phyloP scores from a whole-genome alignment of 2,888 invertebrate genomes.

The Thera obeliscata region DNA sequence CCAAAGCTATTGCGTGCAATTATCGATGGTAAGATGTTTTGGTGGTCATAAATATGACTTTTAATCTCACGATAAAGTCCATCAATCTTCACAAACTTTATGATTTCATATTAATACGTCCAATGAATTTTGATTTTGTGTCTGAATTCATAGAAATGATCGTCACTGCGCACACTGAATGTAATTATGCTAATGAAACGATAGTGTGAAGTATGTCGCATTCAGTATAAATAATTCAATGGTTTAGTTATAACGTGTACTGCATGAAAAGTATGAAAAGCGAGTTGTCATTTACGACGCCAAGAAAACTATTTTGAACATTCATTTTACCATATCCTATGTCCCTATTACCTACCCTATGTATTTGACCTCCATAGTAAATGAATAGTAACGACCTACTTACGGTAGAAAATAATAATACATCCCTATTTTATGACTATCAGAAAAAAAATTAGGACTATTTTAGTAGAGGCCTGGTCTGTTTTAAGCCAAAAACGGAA shows the following conservation, averaged over 20 bases:
- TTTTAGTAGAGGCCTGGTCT: too few relatives aligned
- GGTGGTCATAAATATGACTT: conserved; percentile 11
- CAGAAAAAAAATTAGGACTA: too few relatives aligned
- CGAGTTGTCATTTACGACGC: conserved; percentile 5
- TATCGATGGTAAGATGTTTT: background rate
- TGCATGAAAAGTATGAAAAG: conserved; percentile 10
- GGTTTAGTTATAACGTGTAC: conserved; percentile 27
- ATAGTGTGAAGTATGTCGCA: conserved; percentile 35
- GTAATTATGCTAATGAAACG: conserved; percentile 39
- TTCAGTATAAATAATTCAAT: conserved; percentile 33
- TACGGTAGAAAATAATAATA: too few relatives aligned
- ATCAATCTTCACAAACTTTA: conserved; percentile 36
- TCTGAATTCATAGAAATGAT: conserved; percentile 37
- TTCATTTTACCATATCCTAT: background rate
- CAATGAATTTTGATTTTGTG: conserved; percentile 37
- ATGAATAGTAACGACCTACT: too few relatives aligned
- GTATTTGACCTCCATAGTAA: too few relatives aligned
- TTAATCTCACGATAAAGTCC: conserved; percentile 22
- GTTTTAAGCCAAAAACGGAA: background rate
- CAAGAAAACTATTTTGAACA: background rate
- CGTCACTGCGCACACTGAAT: conserved; percentile 36
- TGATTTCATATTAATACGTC: conserved; percentile 25
- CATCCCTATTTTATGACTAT: too few relatives aligned
- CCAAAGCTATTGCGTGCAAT: background rate
- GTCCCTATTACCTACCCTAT: too few relatives aligned